A percentile compares a stretch with the other conserved stretches of the same genome.
These are phyloP conservation scores for Brachionichthys hirsutus DNA, from an alignment of 2,113 vertebrate species.

Conservation along the genomic window DNA sequence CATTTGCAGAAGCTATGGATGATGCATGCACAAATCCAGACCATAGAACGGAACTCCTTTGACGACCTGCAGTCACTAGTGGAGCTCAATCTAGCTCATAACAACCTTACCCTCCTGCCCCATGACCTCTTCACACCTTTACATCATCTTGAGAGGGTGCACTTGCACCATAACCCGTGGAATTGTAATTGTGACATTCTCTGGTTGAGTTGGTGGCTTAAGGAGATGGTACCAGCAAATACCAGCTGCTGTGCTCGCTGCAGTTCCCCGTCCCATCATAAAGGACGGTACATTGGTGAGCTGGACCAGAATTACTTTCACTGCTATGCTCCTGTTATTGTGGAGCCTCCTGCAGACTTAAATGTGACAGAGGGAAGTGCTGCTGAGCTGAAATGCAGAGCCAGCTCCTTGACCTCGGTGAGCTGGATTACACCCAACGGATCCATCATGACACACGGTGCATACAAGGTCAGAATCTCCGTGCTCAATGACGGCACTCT, in stretches of 20 bases:
- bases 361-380: slow-evolving; percentile 98
- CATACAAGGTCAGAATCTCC: slow-evolving; percentile 94
- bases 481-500: slow-evolving; percentile 96
- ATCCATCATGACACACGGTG: slow-evolving; percentile 95
- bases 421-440: slow-evolving; percentile 99
- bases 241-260: slow-evolving; percentile 98
- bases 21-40: slow-evolving; percentile 99
- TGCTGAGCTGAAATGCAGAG: slow-evolving; percentile 95
- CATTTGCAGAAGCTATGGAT: slow-evolving; percentile 99
- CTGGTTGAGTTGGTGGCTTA: slow-evolving; percentile 99
- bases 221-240: slow-evolving; percentile 97
- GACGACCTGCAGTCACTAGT: slow-evolving; percentile 98
- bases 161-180: slow-evolving; percentile 98
- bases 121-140: slow-evolving; percentile 98
- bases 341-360: slow-evolving; percentile 95
- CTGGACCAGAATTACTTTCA: slow-evolving; percentile 98
- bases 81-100: slow-evolving; percentile 98
- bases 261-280: slow-evolving; percentile 88
- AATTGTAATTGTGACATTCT: slow-evolving; percentile 99
- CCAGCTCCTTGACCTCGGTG: slow-evolving; percentile 94
- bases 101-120: slow-evolving; percentile 96
- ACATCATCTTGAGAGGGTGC: slow-evolving; percentile 92
- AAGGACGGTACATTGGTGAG: slow-evolving; percentile 96
- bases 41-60: slow-evolving; percentile 97
- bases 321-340: slow-evolving; percentile 97